phyloP scores from a whole-genome alignment of 2,113 vertebrate genomes.

The Tupaia chinensis region DNA sequence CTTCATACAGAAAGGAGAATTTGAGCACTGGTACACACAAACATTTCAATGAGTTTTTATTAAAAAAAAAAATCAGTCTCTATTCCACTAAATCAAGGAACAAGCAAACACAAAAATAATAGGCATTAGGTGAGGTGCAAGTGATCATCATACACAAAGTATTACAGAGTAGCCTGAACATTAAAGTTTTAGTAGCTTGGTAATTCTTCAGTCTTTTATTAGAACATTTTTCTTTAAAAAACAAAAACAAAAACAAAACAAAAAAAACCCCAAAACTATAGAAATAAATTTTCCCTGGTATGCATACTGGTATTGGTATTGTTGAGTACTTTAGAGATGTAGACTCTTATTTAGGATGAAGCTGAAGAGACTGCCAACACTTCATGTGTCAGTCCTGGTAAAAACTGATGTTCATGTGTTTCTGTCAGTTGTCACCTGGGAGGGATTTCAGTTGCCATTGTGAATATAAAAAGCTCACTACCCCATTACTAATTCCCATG shows the following conservation, averaged over 20 bases:
- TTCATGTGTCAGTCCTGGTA: slow-evolving; percentile 74
- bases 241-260: too few species aligned
- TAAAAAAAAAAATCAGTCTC: neutral
- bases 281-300: slow-evolving; percentile 11
- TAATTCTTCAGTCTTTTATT: slow-evolving; percentile 51
- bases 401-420: slow-evolving; percentile 81
- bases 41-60: slow-evolving; percentile 50
- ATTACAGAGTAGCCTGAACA: neutral
- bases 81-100: neutral
- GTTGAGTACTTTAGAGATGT: slow-evolving; percentile 31
- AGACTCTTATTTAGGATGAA: slow-evolving; percentile 63
- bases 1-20: neutral
- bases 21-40: neutral
- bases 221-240: neutral
- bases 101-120: neutral
- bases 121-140: neutral
- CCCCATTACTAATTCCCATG: slow-evolving; percentile 82
- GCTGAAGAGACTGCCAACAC: slow-evolving; percentile 60
- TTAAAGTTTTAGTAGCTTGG: neutral
- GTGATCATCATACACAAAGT: neutral
- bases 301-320: neutral
- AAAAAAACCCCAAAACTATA: neutral
- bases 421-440: slow-evolving; percentile 82
- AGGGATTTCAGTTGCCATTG: slow-evolving; percentile 82
- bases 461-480: slow-evolving; percentile 80